Evolutionary conservation across 2,888 invertebrate species (phyloP), one percentile per base, ranked within the genome.

Genomic region (Harmothoe impar): DNA sequence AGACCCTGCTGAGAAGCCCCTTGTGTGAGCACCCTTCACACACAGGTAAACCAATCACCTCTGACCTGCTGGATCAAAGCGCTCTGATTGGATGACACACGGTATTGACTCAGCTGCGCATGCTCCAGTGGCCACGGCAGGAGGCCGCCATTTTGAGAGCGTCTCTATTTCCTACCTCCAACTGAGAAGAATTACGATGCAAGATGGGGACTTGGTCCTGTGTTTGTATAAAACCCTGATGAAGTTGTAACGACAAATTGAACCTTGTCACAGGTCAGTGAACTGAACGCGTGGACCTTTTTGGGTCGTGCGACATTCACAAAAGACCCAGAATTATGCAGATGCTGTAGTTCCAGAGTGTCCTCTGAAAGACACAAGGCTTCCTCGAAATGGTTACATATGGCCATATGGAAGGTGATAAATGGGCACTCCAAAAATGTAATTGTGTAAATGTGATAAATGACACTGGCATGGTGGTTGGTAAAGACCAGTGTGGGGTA

Each of bases 101-200:
- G 25, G 31, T 86, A 86, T 86, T 86, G 86, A 86, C 86, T 86
- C 86, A 86, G 86, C 86, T 86, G 86, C 54, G 52, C 86, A 86
- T 86, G 86, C 86, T 54, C 86, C 10, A 52, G 86, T 86, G 33
- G 54, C 29, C 86, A 86, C 86, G 54, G 56, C 86, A 29, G 86
- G 86, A 54, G 86, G 33, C 23, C 54, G 17, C 54, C 56, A 86
- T 33, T 86, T 86, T 33, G 7, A 52, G 7, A 20, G 56, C 10
- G 56, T 86, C 86, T 54, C 86, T 56, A 86, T 86, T 86, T 86
- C 86, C 33, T 31, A 29, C 43, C 84, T 29, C 86, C 86, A 86
- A 54, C 86, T 25, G 29, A 54, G 86, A 52, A 54, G 86, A 86
- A 33, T 86, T 56, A 86, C 86, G 15, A 20, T 86, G 52, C n/a